phyloP scores from a whole-genome alignment of 2,113 vertebrate genomes.

The Dipodomys stephensi region DNA sequence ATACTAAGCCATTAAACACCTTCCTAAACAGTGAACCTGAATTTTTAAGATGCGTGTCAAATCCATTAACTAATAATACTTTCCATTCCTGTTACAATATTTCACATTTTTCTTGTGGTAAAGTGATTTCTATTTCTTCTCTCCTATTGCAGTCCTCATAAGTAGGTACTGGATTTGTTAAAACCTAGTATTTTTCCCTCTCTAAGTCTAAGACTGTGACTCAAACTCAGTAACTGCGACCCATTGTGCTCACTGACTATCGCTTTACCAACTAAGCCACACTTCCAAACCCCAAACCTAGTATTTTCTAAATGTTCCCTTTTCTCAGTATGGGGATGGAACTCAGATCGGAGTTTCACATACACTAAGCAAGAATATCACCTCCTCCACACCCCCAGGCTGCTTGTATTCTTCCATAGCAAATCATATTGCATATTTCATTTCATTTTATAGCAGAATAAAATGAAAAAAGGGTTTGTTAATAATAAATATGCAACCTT shows the following conservation, averaged over 20 bases:
- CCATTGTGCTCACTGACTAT: too few relatives aligned
- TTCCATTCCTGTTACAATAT: background rate
- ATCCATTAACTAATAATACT: background rate
- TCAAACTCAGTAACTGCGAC: background rate
- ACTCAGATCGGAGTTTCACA: too few relatives aligned
- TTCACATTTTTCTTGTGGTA: background rate
- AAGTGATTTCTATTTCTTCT: background rate
- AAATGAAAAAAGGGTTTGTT: background rate
- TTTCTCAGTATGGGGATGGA: too few relatives aligned
- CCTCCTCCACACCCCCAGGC: background rate
- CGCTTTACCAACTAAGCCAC: too few relatives aligned
- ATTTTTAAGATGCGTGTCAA: constrained; percentile 1
- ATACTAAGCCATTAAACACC: background rate
- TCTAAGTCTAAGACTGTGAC: background rate
- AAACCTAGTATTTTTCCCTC: background rate
- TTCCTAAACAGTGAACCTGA: background rate
- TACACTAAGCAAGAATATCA: too few relatives aligned
- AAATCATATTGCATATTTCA: background rate
- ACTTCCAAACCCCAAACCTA: background rate
- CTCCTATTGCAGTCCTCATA: background rate
- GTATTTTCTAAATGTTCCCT: too few relatives aligned
- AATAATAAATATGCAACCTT: background rate
- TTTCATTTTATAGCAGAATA: background rate
- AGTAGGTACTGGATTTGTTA: background rate
- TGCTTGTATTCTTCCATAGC: background rate